Evolutionary conservation across 2,113 vertebrate genomes (phyloP).

Genomic region (Planiliza haematocheilus): DNA sequence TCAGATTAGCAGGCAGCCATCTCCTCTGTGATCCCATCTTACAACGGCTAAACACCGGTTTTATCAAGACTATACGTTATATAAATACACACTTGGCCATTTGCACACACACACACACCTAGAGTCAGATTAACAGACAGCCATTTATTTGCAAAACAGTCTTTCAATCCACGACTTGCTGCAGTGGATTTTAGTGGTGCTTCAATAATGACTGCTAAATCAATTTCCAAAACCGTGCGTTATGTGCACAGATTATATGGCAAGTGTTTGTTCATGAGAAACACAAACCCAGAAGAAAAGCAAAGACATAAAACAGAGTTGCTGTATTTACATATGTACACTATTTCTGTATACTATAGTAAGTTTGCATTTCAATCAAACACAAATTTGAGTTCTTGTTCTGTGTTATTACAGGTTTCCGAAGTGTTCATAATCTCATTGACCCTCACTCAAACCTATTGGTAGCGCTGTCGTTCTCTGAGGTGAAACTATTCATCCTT

Average conservation of each 20-base stretch:
- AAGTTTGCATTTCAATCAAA: too few relatives aligned
- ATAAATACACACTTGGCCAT: slow-evolving; percentile 36
- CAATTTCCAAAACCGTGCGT: slow-evolving; percentile 47
- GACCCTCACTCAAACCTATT: too few relatives aligned
- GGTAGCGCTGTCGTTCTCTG: too few relatives aligned
- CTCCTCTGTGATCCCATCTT: slow-evolving; percentile 52
- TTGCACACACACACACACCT: slow-evolving; percentile 10
- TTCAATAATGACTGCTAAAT: slow-evolving; percentile 41
- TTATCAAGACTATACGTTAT: slow-evolving; percentile 44
- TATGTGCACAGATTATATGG: slow-evolving; percentile 40
- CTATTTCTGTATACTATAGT: neutral
- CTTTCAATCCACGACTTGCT: slow-evolving; percentile 41
- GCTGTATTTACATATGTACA: slow-evolving; percentile 8
- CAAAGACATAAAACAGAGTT: slow-evolving; percentile 9
- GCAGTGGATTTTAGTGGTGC: slow-evolving; percentile 37
- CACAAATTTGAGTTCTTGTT: too few relatives aligned
- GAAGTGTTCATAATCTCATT: too few relatives aligned
- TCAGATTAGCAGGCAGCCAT: slow-evolving; percentile 60
- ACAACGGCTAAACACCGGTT: slow-evolving; percentile 36
- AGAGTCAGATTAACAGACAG: slow-evolving; percentile 38
- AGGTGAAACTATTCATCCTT: too few relatives aligned
- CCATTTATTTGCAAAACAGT: slow-evolving; percentile 52
- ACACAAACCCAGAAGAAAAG: neutral
- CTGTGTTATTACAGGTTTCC: too few relatives aligned
- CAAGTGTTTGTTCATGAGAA: slow-evolving; percentile 32